phyloP scores from a whole-genome alignment of 2,113 vertebrate species.

The Dinomys branickii region DNA sequence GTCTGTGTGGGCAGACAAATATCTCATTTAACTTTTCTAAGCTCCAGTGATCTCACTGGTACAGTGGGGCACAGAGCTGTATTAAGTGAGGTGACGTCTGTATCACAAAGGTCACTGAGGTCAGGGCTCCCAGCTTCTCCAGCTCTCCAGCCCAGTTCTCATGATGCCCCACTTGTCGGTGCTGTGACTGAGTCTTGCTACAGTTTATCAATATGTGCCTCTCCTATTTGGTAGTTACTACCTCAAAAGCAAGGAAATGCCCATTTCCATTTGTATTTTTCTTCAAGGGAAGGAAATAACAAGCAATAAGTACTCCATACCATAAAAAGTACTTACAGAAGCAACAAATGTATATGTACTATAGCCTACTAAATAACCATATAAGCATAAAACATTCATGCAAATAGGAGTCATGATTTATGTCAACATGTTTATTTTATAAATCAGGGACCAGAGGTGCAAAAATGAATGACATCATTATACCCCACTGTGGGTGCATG shows the following conservation, averaged over 20 bases:
- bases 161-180: accelerated
- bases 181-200: accelerated
- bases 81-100: accelerated
- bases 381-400: background rate
- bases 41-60: background rate
- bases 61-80: too few relatives aligned
- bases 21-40: background rate
- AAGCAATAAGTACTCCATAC: background rate
- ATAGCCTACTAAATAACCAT: background rate
- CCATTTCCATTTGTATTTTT: background rate
- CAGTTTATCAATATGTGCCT: accelerated
- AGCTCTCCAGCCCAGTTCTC: accelerated
- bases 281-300: background rate
- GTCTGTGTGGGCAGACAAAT: accelerated
- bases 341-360: background rate
- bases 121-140: background rate
- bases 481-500: accelerated
- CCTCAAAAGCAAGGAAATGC: background rate
- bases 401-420: background rate
- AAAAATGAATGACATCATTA: background rate
- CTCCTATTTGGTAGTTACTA: too few relatives aligned
- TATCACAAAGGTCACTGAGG: background rate
- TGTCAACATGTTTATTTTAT: background rate
- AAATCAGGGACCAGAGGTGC: background rate
- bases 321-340: background rate